phyloP scores from a whole-genome alignment of 1,140 invertebrate species.

The Micrasema longulum region DNA sequence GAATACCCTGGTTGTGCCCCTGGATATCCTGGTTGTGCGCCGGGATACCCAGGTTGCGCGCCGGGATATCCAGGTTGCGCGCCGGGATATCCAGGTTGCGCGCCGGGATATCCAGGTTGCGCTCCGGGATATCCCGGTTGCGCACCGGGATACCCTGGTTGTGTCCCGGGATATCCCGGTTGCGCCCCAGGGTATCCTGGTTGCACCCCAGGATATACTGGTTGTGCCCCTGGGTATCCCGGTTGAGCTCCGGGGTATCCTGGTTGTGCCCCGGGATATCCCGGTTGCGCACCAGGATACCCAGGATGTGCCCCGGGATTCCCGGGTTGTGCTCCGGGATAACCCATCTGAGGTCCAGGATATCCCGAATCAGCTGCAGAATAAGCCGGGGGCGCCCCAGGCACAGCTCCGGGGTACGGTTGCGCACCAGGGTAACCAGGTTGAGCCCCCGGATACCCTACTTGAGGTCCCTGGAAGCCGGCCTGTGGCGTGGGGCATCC shows the following conservation, averaged over 20 bases:
- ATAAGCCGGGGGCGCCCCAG: conserved; percentile 48
- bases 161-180: conserved; percentile 56
- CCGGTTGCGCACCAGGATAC: conserved; percentile 42
- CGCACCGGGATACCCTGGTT: conserved; percentile 25
- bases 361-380: conserved; percentile 12
- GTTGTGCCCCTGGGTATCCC: conserved; percentile 17
- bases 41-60: conserved; percentile 37
- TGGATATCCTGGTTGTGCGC: conserved; percentile 18
- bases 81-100: conserved; percentile 20
- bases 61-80: conserved; percentile 40
- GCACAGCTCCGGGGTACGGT: conserved; percentile 51
- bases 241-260: conserved; percentile 41
- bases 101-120: conserved; percentile 32
- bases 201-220: conserved; percentile 35
- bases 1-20: conserved; percentile 28
- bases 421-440: conserved; percentile 55
- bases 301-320: conserved; percentile 37
- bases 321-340: conserved; percentile 30
- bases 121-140: conserved; percentile 42
- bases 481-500: conserved; percentile 30
- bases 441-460: conserved; percentile 46
- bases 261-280: conserved; percentile 56
- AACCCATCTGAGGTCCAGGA: conserved; percentile 21
- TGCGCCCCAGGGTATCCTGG: conserved; percentile 57
- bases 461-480: conserved; percentile 8